These are phyloP conservation scores for Kuschelorhynchus macadamiae DNA, from an alignment of 2,888 invertebrate species.

Conservation along the genomic window DNA sequence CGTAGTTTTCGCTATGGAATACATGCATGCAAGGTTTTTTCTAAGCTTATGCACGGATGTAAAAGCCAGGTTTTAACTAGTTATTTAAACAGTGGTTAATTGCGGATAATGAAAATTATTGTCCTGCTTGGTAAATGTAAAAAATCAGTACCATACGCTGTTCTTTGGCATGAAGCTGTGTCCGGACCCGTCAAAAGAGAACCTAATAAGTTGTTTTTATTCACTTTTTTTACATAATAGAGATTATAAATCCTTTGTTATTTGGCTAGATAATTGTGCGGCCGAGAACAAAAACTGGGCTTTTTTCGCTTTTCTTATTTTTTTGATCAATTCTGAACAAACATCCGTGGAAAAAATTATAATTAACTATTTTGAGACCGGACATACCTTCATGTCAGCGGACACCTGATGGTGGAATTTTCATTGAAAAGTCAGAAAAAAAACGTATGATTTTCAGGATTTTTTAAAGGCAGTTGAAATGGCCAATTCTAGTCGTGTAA, in stretches of 20 bases:
- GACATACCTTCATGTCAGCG: constrained; percentile 29
- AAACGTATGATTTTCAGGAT: constrained; percentile 18
- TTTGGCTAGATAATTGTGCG: constrained; percentile 47
- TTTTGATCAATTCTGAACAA: constrained; percentile 13
- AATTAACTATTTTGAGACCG: constrained; percentile 28
- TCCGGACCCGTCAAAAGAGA: constrained; percentile 33
- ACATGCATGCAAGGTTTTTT: no score
- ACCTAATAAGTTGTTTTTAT: constrained; percentile 43
- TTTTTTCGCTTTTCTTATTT: constrained; percentile 21
- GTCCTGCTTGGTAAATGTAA: constrained; percentile 34
- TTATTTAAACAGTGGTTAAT: constrained; percentile 30
- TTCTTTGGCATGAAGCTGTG: constrained; percentile 50
- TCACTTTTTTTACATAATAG: constrained; percentile 28
- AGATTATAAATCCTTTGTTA: constrained; percentile 44
- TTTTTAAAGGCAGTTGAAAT: constrained; percentile 19
- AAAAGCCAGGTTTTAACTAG: no score
- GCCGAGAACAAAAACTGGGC: constrained; percentile 16
- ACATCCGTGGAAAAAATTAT: constrained; percentile 1
- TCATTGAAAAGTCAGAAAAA: constrained; percentile 4
- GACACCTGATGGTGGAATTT: constrained; percentile 19
- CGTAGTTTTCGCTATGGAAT: no score
- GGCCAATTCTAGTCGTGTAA: background rate
- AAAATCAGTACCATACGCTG: constrained; percentile 24
- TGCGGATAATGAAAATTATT: constrained; percentile 43
- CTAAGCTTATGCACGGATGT: no score